Evolutionary conservation across 2,888 invertebrate genomes (phyloP), one percentile per base, ranked within the genome.

Genomic region (Eupithecia abbreviata): DNA sequence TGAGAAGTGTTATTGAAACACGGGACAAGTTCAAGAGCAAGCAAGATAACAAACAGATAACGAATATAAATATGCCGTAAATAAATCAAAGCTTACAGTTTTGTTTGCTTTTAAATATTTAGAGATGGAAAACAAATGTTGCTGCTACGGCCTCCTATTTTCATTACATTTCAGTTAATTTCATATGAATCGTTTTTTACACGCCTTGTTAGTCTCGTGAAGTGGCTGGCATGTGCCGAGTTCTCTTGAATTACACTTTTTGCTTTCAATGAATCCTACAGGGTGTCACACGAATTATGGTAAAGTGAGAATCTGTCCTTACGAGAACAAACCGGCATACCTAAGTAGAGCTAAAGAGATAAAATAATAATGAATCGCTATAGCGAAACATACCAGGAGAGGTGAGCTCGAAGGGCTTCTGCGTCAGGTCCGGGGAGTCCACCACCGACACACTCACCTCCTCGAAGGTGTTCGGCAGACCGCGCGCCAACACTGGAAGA

Each of bases 401-500:
- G n/a, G 97, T 97, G 80, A 99, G 95, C 78, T 96, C 95, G 89
- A 97, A 99, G 0, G 98, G 98, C 41, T 96, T 87, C 87, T 97
- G 91, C 2, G 96, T 97, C 81, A 99, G 96, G 93, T 99, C 97
- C 1, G 99, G 99, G 88, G 98, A 97, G 58, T 97, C 97, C 13
- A 97, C 97, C n/a, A 98, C 96, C 69, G 96, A 96, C 3, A 98
- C 98, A 51, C 90, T 88, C 45, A 97, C 97, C 74, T 96, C 92
- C 78, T 94, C 95, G 92, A 98, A 99, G 84, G 97, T 97, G 70
- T 93, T 92, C 47, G 89, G 90, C 77, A 99, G 92, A 0, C 97
- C 97, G 79, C 94, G 93, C 73, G 96, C 95, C 79, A 99, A 90
- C 77, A 98, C 98, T 98, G 91, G 72, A 91, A 93, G 72, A 91